Conservation (phyloP, 1,140 invertebrate genomes). For the Papilio aristodemus region DNA sequence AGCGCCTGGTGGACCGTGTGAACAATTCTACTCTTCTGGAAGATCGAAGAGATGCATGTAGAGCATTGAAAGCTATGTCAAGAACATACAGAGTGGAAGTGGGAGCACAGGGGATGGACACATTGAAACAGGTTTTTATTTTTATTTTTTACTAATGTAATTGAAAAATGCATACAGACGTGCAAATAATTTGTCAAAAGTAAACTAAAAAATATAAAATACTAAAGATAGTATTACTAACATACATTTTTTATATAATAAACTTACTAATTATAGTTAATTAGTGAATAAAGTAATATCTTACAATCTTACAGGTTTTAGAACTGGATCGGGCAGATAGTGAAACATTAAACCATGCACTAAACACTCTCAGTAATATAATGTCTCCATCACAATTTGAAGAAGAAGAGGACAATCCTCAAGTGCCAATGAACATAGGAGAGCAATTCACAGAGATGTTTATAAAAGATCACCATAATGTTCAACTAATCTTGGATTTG, state of each 20-base stretch:
- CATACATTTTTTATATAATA: too few species aligned
- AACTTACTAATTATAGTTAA: too few species aligned
- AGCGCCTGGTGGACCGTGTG: slow-evolving; percentile 94
- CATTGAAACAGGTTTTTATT: slow-evolving; percentile 84
- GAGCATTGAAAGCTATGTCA: slow-evolving; percentile 96
- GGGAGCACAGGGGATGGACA: slow-evolving; percentile 96
- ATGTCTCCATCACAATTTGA: slow-evolving; percentile 92
- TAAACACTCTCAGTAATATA: slow-evolving; percentile 96
- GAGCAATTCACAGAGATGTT: slow-evolving; percentile 99
- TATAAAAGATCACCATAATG: slow-evolving; percentile 94
- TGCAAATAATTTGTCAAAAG: too few species aligned
- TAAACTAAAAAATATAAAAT: too few species aligned
- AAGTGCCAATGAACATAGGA: slow-evolving; percentile 86
- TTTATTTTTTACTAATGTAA: slow-evolving; percentile 1
- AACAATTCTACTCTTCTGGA: slow-evolving; percentile 95
- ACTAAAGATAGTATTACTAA: too few species aligned
- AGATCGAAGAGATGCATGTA: slow-evolving; percentile 97
- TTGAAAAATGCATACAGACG: background rate
- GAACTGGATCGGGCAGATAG: slow-evolving; percentile 92
- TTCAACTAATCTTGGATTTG: slow-evolving; percentile 90
- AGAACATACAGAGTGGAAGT: slow-evolving; percentile 97
- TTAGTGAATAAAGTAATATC: background rate
- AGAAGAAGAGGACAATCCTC: slow-evolving; percentile 86
- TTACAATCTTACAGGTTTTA: slow-evolving; percentile 70
- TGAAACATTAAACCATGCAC: slow-evolving; percentile 94